These are phyloP conservation scores for Anoncus sp. DNA, from an alignment of 2,888 invertebrate species.

Conservation along the genomic window DNA sequence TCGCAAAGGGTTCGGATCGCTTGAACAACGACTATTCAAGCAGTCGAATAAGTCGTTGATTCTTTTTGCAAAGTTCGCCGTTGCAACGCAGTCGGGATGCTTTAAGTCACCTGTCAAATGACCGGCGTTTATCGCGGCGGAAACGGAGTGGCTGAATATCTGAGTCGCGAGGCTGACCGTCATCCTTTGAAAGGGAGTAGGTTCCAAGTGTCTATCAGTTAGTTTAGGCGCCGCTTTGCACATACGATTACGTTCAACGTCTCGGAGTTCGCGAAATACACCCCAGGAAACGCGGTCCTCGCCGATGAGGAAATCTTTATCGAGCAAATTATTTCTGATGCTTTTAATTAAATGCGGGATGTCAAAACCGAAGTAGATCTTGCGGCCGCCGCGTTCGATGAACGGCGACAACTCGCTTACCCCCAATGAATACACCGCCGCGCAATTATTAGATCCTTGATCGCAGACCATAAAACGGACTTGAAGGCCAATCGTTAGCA, in stretches of 20 bases:
- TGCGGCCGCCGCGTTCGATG: slow-evolving; percentile 45
- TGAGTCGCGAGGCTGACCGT: slow-evolving; percentile 68
- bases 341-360: slow-evolving; percentile 65
- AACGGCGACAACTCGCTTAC: slow-evolving; percentile 62
- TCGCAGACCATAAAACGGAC: slow-evolving; percentile 66
- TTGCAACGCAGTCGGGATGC: slow-evolving; percentile 51
- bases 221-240: slow-evolving; percentile 68
- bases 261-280: slow-evolving; percentile 56
- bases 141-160: slow-evolving; percentile 68
- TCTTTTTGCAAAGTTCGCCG: slow-evolving; percentile 65
- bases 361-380: slow-evolving; percentile 66
- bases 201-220: slow-evolving; percentile 64
- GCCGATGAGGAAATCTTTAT: slow-evolving; percentile 51
- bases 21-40: slow-evolving; percentile 61
- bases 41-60: slow-evolving; percentile 68
- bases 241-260: slow-evolving; percentile 50
- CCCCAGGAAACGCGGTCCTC: slow-evolving; percentile 53
- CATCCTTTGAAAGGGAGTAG: slow-evolving; percentile 67
- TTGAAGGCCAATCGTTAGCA: slow-evolving; percentile 56
- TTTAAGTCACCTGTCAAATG: slow-evolving; percentile 56
- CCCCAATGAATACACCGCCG: slow-evolving; percentile 58
- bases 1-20: slow-evolving; percentile 57
- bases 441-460: slow-evolving; percentile 64
- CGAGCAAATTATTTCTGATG: no score
- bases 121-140: slow-evolving; percentile 63